Base-by-base conservation (phyloP, 2,113 vertebrate species). In the Antechinus flavipes region DNA sequence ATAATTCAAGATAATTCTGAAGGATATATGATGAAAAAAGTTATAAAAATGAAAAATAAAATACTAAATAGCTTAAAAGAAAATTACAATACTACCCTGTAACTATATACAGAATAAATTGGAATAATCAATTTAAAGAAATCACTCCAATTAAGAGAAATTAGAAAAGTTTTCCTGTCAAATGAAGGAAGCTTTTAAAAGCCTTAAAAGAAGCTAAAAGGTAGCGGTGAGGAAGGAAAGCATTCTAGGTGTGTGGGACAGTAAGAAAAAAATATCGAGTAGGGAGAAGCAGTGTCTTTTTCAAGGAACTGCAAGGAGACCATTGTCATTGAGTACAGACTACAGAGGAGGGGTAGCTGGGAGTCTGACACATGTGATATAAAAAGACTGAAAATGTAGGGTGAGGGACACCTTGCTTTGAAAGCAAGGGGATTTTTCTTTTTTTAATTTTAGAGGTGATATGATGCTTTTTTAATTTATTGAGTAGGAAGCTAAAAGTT, bases 401-500 rank as follows among this genome's bases (percentile, higher is more conserved):
- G 30, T 0, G 12, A n/a, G 35, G 12, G 12, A 35, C 2, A 6
- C 1, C 0, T 76, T n/a, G 14, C 30, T 76, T n/a, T n/a, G 14
- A 11, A 61, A 61, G 24, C 55, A 56, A 56, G 25, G 26, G 25
- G 8, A 56, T 56, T 26, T 26, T 26, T 56, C 49, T 49, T 49
- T 56, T 26, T 61, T 30, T 61, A 10, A 27, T 61, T 61, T 10
- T 61, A 26, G 27, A 61, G 27, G 26, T 61, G 56, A 61, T 61
- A 61, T 61, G 55, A 56, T 26, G 55, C 25, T 25, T 7, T 26
- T 61, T 25, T 2, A 27, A 61, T 61, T 61, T 30, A 61, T 61
- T 61, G 56, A 61, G 56, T 61, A 27, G 26, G 10, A 58, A 6
- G 26, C 9, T 58, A 58, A 58, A 27, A 24, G 8, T 30, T 26